phyloP scores from a whole-genome alignment of 1,140 invertebrate genomes.

The Idris sp. region DNA sequence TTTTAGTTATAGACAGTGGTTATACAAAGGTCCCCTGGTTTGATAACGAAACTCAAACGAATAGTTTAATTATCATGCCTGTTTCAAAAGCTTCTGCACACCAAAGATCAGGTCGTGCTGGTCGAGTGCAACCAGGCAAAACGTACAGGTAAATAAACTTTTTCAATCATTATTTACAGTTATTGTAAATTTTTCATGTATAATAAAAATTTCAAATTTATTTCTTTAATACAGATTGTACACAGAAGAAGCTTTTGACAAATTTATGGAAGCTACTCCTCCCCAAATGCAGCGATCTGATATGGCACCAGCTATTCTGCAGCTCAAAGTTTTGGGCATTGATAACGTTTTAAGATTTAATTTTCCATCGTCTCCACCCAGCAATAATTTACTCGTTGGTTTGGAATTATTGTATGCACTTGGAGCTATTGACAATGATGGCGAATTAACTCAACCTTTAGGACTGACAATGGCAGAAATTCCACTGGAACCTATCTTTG shows the following conservation, averaged over 20 bases:
- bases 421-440: conserved; percentile 88
- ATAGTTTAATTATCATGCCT: conserved; percentile 90
- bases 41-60: conserved; percentile 89
- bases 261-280: conserved; percentile 84
- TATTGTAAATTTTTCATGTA: no score
- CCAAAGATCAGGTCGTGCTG: conserved; percentile 95
- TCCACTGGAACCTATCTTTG: conserved; percentile 91
- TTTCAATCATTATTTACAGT: no score
- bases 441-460: conserved; percentile 87
- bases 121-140: conserved; percentile 90
- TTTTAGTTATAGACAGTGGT: conserved; percentile 95
- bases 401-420: conserved; percentile 94
- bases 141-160: conserved; percentile 81
- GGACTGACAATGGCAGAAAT: conserved; percentile 95
- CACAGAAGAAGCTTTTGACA: conserved; percentile 87
- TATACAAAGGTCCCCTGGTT: conserved; percentile 98
- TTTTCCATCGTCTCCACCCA: conserved; percentile 92
- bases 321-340: conserved; percentile 97
- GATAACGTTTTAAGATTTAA: conserved; percentile 91
- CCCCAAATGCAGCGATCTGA: conserved; percentile 97
- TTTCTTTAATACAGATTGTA: conserved; percentile 86
- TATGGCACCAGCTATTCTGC: conserved; percentile 90
- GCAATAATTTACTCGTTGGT: conserved; percentile 90
- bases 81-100: conserved; percentile 93
- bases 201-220: no score